Evolutionary conservation across 1,140 invertebrate species (phyloP).

Genomic region (Drosophila quadrilineata): DNA sequence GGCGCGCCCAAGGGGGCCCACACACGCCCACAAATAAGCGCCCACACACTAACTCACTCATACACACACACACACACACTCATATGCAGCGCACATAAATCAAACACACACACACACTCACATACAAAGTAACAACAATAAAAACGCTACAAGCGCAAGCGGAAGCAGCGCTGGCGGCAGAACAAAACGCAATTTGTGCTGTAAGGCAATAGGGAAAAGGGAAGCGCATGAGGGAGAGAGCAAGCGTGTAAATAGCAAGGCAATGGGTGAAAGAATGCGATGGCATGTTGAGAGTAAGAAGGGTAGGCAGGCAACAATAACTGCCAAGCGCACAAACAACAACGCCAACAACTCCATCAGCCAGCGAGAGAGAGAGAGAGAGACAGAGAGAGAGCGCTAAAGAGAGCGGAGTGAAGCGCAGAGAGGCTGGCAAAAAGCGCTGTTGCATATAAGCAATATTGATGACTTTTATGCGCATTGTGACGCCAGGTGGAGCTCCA

Average conservation of each 20-base stretch:
- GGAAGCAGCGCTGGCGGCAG: constrained; percentile 19
- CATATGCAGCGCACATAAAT: constrained; percentile 58
- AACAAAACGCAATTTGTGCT: constrained; percentile 70
- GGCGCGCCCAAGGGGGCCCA: constrained; percentile 3
- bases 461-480: constrained; percentile 53
- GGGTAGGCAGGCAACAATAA: constrained; percentile 47
- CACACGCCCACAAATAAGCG: constrained; percentile 25
- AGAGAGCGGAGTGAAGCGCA: neutral
- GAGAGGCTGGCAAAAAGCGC: constrained; percentile 19
- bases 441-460: constrained; percentile 75
- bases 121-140: constrained; percentile 61
- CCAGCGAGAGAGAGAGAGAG: neutral
- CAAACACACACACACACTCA: constrained; percentile 37
- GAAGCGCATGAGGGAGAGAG: neutral
- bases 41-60: constrained; percentile 10
- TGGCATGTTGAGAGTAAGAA: neutral
- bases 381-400: neutral
- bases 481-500: constrained; percentile 44
- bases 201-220: neutral
- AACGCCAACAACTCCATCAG: neutral
- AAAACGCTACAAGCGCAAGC: constrained; percentile 32
- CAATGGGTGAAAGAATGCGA: neutral
- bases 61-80: constrained; percentile 19
- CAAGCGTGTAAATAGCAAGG: neutral
- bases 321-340: constrained; percentile 51